Base-by-base conservation (phyloP, 2,888 invertebrate genomes). In the Drosophila subsilvestris region DNA sequence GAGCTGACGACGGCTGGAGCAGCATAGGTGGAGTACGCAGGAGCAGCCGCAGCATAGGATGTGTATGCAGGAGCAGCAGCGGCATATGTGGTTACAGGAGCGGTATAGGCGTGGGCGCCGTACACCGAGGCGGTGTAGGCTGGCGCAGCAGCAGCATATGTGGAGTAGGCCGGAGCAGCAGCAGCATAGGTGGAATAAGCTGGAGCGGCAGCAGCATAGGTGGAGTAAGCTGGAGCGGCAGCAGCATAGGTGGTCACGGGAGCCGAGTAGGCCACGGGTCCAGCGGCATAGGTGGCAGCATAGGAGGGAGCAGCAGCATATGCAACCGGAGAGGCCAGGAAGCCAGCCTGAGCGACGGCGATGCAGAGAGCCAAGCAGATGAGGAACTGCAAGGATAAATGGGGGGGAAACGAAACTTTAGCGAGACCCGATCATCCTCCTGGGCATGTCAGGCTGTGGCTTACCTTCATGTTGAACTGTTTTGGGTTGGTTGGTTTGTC, bases 321-420 rank as follows among this genome's bases (percentile, higher is more conserved):
- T 9, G 71, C 72, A 63, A 84, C 71, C 1, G 75, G 84, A 1
- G 79, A 68, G 4, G 82, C 82, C 60, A 90, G 57, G 60, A 71
- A 74, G 47, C 90, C 86, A 60, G 90, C 90, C 75, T 90, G 88
- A 55, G 89, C 90, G 63, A 67, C 89, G 77, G 89, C 90, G 55
- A 90, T 57, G 78, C 83, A 89, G 60, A 90, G 79, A 71, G 88
- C 80, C 73, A 90, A 88, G 78, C 89, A 90, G 77, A 90, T 79
- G 71, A 90, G 74, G 88, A 90, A 89, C 90, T 90, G 57, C 10
- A 66, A 47, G 7, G 48, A 48, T 7, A 7, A 44, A 37, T 10
- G 2, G 1, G 12, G 43, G n/a, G n/a, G n/a, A n/a, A n/a, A n/a
- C n/a, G n/a, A 27, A 65, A 9, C 42, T 69, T 85, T 70, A 60